Percentiles rank a stretch among this genome's conserved stretches.
Conservation (phyloP, 2,888 invertebrate genomes). For the Himalopsyche kuldschensis region DNA sequence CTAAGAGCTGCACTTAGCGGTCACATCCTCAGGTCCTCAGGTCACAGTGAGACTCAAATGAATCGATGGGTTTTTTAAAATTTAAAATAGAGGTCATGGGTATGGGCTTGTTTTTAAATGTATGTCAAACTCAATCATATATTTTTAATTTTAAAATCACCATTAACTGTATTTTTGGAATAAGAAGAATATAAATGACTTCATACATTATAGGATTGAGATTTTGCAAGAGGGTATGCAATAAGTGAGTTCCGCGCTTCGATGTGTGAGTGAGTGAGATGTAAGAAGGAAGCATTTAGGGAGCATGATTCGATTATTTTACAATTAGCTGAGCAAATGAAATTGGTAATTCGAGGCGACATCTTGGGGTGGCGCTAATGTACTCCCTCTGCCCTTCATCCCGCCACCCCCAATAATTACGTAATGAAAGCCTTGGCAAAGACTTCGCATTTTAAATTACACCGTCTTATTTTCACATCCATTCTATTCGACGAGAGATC, state of each 20-base stretch:
- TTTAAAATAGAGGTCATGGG: too few species aligned
- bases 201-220: too few species aligned
- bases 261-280: background rate
- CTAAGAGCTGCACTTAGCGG: too few species aligned
- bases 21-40: too few species aligned
- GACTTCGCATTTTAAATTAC: background rate
- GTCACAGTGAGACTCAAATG: too few species aligned
- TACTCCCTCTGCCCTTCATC: background rate
- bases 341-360: background rate
- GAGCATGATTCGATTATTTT: background rate
- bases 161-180: too few species aligned
- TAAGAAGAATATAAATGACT: too few species aligned
- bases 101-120: too few species aligned
- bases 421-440: background rate
- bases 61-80: too few species aligned
- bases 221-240: too few species aligned
- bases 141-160: too few species aligned
- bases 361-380: background rate
- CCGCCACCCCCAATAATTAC: background rate
- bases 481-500: background rate
- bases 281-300: background rate
- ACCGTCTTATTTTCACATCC: background rate
- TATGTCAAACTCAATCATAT: too few species aligned
- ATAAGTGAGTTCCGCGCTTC: background rate
- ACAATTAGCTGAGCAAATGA: background rate